Evolutionary conservation across 2,888 invertebrate genomes (phyloP).

Genomic region (Cosmia pyralina): DNA sequence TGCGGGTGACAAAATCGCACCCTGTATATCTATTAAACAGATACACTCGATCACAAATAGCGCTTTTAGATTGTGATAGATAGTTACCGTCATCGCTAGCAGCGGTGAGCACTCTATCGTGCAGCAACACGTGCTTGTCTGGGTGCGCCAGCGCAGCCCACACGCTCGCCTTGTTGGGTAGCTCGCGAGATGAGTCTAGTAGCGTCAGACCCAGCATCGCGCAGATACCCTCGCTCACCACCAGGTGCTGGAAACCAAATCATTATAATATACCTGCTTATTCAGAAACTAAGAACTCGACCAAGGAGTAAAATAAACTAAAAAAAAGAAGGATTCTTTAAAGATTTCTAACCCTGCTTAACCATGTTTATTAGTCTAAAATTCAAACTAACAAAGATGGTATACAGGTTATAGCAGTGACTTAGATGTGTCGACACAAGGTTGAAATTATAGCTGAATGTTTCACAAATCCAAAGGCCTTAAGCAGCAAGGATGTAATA

Average conservation of each 20-base stretch:
- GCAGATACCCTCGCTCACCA: conserved; percentile 83
- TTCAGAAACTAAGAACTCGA: not conserved
- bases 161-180: conserved; percentile 80
- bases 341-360: too few relatives aligned
- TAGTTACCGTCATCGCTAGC: conserved; percentile 92
- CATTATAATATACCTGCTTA: not conserved
- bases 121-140: conserved; percentile 94
- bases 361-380: not conserved
- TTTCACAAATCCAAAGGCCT: conserved; percentile 75
- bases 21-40: not conserved
- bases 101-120: conserved; percentile 94
- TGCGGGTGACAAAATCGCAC: too few relatives aligned
- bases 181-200: conserved; percentile 72
- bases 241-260: conserved; percentile 70
- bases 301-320: not conserved
- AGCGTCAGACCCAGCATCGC: conserved; percentile 79
- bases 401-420: not conserved
- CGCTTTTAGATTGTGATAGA: not conserved
- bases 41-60: not conserved
- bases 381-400: not conserved
- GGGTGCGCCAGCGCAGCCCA: conserved; percentile 94
- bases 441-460: not conserved
- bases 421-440: not conserved
- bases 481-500: not conserved
- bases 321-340: too few relatives aligned